Conservation (phyloP, 2,113 vertebrate species). For the Oophaga pumilio region DNA sequence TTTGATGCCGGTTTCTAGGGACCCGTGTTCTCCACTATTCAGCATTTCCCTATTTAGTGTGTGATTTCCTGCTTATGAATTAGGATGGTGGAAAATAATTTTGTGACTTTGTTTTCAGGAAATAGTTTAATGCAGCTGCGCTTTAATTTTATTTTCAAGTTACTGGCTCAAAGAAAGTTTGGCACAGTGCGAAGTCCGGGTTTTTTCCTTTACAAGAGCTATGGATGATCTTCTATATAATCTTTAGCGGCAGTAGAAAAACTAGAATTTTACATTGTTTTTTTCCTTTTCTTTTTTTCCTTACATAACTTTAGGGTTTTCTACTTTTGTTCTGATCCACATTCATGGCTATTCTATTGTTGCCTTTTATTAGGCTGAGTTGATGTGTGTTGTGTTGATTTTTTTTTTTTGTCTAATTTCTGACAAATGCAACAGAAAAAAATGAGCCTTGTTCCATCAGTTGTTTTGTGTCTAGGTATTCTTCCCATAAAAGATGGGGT, state of each 20-base stretch:
- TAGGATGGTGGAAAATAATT: background rate
- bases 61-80: conserved; percentile 25
- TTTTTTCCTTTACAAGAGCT: background rate
- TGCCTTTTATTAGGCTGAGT: too few relatives aligned
- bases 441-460: too few relatives aligned
- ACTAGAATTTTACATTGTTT: background rate
- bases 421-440: too few relatives aligned
- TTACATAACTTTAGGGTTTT: too few relatives aligned
- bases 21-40: background rate
- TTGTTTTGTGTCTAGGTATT: too few relatives aligned
- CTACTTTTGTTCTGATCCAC: too few relatives aligned
- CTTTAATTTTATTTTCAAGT: background rate
- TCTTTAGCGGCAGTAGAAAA: background rate
- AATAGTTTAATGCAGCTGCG: background rate
- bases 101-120: background rate
- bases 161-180: background rate
- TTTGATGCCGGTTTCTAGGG: background rate
- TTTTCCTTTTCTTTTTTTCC: too few relatives aligned
- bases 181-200: background rate
- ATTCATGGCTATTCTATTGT: too few relatives aligned
- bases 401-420: too few relatives aligned
- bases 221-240: background rate
- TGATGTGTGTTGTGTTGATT: too few relatives aligned
- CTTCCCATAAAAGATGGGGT: too few relatives aligned
- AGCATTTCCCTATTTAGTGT: conserved; percentile 12